Base-by-base conservation (phyloP, 2,797 vertebrate genomes). In the Dipus sagitta region DNA sequence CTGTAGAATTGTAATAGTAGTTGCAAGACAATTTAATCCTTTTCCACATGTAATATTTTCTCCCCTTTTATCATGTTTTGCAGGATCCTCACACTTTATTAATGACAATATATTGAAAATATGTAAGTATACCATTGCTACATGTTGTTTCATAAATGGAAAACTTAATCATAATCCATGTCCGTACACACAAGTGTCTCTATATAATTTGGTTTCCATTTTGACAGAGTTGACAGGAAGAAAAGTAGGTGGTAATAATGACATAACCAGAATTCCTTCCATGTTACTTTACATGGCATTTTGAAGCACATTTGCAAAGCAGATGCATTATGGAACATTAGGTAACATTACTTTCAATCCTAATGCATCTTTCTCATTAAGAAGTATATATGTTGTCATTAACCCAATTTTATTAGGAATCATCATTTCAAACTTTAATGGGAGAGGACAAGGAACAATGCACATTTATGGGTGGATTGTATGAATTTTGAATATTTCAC, bases 151-250 rank as follows among this genome's bases (percentile, higher is more conserved):
- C 79, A 58, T 64, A 26, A 30, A 23, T 34, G 6, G 88, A 34
- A 88, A 94, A 71, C 0, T 79, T 76, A 91, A 90, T 83, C 47
- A 71, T 86, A 68, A 81, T 78, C 14, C 47, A 20, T 70, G 64
- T 34, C 92, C 74, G 80, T 26, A 42, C 54, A 84, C 42, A 90
- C 72, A 52, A 7, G 52, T 75, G 17, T 91, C 47, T 96, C 34
- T 17, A 68, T 87, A 24, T 54, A 28, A 86, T 23, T 52, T 95
- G 28, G 21, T 77, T 81, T 94, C 38, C 17, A 88, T 92, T 94
- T 93, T 94, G 62, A 78, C 54, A 94, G 4, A 62, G 30, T 80
- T 67, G 70, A 83, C 30, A 95, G 42, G 79, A 78, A 34, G 83
- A 68, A 65, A n/a, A n/a, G 32, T 74, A 79, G 42, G 34, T 81